A percentile compares a stretch with the other conserved stretches of the same genome.
These are phyloP conservation scores for Emydura subglobosa DNA, from an alignment of 2,113 vertebrate genomes.

Conservation along the genomic window DNA sequence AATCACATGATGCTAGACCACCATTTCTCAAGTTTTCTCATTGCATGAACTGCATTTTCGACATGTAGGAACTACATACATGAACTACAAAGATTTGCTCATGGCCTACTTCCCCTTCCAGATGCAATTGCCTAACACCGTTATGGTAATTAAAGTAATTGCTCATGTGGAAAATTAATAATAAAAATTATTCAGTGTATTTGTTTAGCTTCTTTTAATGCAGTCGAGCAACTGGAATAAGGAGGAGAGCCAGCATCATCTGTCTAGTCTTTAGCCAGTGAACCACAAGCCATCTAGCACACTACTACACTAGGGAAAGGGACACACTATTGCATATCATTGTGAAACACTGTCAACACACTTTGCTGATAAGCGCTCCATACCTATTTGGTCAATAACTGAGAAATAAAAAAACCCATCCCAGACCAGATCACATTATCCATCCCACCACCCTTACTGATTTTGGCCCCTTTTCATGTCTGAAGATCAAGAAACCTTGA, in stretches of 20 bases:
- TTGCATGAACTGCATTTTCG: too few species aligned
- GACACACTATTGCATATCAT: too few species aligned
- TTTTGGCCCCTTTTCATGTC: background rate
- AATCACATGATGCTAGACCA: too few species aligned
- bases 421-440: background rate
- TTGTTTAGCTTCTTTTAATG: background rate
- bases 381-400: background rate
- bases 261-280: background rate
- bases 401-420: background rate
- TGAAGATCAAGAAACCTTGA: background rate
- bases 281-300: background rate
- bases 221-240: background rate
- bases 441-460: background rate
- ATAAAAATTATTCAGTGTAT: background rate
- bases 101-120: background rate
- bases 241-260: background rate
- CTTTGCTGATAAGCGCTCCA: background rate
- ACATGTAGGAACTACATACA: too few species aligned
- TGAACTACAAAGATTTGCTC: too few species aligned
- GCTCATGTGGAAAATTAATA: background rate
- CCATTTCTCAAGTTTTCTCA: too few species aligned
- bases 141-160: conserved; percentile 4
- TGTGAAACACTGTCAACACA: background rate
- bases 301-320: background rate
- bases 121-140: background rate